phyloP scores from a whole-genome alignment of 2,113 vertebrate genomes.

The Carassius auratus region DNA sequence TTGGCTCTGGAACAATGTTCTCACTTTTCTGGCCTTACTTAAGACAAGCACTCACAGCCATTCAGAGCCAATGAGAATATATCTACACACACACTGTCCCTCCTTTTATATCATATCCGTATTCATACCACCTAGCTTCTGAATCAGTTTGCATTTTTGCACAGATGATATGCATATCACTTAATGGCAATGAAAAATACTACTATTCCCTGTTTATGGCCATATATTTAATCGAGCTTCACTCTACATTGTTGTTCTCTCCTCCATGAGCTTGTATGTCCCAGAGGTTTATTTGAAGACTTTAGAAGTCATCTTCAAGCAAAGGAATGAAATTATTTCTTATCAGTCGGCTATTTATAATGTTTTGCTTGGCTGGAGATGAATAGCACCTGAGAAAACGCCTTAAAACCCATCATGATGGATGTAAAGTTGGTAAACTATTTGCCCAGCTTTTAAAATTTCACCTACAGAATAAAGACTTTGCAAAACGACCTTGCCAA shows the following conservation, averaged over 20 bases:
- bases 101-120: background rate
- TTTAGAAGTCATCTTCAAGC: background rate
- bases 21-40: background rate
- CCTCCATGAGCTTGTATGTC: background rate
- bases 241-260: background rate
- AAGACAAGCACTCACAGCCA: background rate
- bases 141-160: conserved; percentile 27
- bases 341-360: background rate
- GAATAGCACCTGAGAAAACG: background rate
- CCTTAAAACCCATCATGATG: background rate
- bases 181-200: background rate
- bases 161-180: background rate
- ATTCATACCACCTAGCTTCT: background rate
- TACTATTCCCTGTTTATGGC: background rate
- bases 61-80: background rate
- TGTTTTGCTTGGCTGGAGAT: too few species aligned
- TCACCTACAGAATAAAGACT: background rate
- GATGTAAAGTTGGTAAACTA: conserved; percentile 10
- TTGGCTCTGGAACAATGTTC: background rate
- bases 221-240: background rate
- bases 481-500: background rate
- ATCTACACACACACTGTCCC: background rate
- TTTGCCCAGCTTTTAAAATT: background rate
- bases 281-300: background rate
- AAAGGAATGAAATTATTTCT: background rate